Base-by-base conservation (phyloP, 2,888 invertebrate species). In the Leucophenga montana region DNA sequence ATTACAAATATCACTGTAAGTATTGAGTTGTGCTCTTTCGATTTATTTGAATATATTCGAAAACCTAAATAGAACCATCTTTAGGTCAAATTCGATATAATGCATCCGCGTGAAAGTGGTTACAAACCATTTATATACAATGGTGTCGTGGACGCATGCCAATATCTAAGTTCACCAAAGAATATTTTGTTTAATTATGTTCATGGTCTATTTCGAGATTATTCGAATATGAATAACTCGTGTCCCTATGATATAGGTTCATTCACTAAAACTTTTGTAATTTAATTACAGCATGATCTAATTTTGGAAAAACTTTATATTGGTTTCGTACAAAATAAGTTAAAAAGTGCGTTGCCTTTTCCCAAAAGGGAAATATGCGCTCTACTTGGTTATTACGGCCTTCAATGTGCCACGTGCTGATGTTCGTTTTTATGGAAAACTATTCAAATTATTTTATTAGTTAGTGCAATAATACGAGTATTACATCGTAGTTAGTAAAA, bases 221-320 rank as follows among this genome's bases (percentile, higher is more conserved):
- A 18, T 13, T 66, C 77, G 9, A 77, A 78, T 48, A 0, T 71
- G 3, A 77, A 77, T 54, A 78, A 77, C 22, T 67, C 78, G 0
- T 77, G 77, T 50, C 77, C 77, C 0, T 73, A 61, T 27, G n/a
- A 68, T 68, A 73, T 75, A 27, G 27, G 3, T 27, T 3, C 3
- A 27, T 27, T 27, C 3, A 27, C 27, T 27, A 27, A 27, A 27
- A 4, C 27, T 18, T 0, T 2, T 0, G 0, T 39, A 14, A 16
- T 53, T 9, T 53, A 22, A 56, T 61, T 72, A 20, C 33, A 74
- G 74, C 50, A 71, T n/a, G 71, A 74, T 66, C 0, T 71, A 0
- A n/a, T 71, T 1, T 3, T 74, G 39, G 48, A 73, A 16, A 68
- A 68, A 9, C 14, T 65, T 4, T 71, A 48, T 33, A 68, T 67